Base-by-base conservation (phyloP, 2,797 vertebrate genomes). In the Octomys mimax region DNA sequence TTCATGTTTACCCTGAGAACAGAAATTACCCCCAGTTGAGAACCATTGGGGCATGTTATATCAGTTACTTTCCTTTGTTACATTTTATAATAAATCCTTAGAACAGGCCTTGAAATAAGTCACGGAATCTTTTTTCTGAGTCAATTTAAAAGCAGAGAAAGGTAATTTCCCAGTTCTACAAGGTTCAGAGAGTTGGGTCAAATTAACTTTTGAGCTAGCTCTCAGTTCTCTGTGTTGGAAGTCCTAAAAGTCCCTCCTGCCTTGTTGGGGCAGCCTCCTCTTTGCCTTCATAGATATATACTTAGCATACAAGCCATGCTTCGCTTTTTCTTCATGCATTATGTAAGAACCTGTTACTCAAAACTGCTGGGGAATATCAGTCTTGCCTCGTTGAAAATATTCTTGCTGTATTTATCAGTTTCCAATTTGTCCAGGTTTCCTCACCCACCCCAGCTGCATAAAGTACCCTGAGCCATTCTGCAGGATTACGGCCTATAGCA, bases 101-200 rank as follows among this genome's bases (percentile, higher is more conserved):
- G 77, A 96, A 61, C 79, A 54, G 64, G 19, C 28, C 89, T 91
- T 94, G 84, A 95, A 87, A 93, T 95, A 70, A 97, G 68, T 68
- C 49, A 42, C n/a, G 80, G 19, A 42, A 6, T 77, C 33, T 71
- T 96, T 31, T 66, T 82, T 89, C 46, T 39, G 62, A 93, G 78
- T 52, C 54, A 59, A 79, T 90, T 92, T 52, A 73, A 91, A 95
- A 95, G 54, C 49, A 90, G 21, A 80, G 77, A 77, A 78, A 52
- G 57, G 4, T 16, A 83, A 87, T 84, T 75, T 91, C 33, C 94
- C 22, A 80, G n/a, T 94, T 80, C 64, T 89, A n/a, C 19, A 89
- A 81, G 36, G 31, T 84, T 90, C 26, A 59, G n/a, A 92, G n/a
- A 59, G 12, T 64, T 95, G 49, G 86, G 61, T 85, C 39, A 80